Evolutionary conservation across 2,888 invertebrate species (phyloP).

Genomic region (Drosophila pseudotakahashii): DNA sequence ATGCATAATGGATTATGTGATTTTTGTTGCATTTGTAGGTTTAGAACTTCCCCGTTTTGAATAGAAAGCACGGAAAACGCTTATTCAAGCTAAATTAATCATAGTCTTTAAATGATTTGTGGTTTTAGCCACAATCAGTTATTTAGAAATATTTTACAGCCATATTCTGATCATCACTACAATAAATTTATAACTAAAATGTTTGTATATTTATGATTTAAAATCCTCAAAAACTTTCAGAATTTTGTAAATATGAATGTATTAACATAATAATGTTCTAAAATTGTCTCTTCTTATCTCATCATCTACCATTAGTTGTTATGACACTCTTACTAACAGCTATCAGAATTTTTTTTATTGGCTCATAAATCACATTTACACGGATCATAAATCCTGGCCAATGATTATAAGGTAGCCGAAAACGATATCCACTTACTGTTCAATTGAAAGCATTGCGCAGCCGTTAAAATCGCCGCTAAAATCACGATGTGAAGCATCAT

Average conservation of each 20-base stretch:
- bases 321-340: not conserved
- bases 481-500: constrained; percentile 49
- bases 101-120: constrained; percentile 11
- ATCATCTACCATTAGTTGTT: not conserved
- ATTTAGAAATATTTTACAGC: not conserved
- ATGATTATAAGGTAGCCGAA: not conserved
- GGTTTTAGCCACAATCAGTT: not conserved
- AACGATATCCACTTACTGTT: constrained; percentile 73
- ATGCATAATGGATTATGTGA: constrained; percentile 25
- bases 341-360: constrained; percentile 17
- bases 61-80: constrained; percentile 5
- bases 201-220: no score
- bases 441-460: constrained; percentile 64
- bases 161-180: no score
- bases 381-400: constrained; percentile 10
- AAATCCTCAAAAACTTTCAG: no score
- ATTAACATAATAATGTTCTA: no score
- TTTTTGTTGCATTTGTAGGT: not conserved
- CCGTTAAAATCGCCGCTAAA: constrained; percentile 41
- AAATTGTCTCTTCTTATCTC: no score
- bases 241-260: no score
- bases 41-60: constrained; percentile 10
- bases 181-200: no score
- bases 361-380: constrained; percentile 18
- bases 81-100: constrained; percentile 1